A percentile compares a stretch with the other conserved stretches of the same genome.
Conservation (phyloP, 2,113 vertebrate species). For the Boulengeromyrus knoepffleri region DNA sequence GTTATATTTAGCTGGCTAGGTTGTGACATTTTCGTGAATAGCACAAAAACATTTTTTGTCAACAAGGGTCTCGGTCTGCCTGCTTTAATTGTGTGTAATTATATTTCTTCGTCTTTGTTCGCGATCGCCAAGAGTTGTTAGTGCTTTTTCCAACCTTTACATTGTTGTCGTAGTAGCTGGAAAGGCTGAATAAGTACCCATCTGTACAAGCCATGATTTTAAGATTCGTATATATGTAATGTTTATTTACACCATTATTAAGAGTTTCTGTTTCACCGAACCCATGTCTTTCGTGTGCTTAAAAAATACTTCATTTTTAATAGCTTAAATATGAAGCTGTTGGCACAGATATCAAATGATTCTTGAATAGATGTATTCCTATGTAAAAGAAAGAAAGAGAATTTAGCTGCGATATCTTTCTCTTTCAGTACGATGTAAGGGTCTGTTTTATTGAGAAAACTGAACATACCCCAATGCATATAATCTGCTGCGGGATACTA, state of each 20-base stretch:
- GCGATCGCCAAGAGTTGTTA: background rate
- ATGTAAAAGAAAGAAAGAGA: background rate
- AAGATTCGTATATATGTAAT: background rate
- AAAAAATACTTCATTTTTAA: background rate
- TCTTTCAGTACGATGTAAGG: background rate
- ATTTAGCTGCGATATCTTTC: background rate
- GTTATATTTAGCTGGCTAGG: slow-evolving; percentile 51
- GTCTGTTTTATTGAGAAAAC: background rate
- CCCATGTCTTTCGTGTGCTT: background rate
- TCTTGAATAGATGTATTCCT: background rate
- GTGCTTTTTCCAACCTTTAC: background rate
- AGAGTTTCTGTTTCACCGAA: background rate
- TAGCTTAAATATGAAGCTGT: background rate
- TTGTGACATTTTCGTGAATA: slow-evolving; percentile 53
- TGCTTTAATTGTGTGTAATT: background rate
- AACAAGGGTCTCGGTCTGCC: slow-evolving; percentile 14
- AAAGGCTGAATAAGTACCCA: slow-evolving; percentile 22
- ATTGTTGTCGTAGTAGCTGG: slow-evolving; percentile 22
- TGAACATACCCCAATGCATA: background rate
- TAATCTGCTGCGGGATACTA: background rate
- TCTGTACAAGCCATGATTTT: slow-evolving; percentile 8
- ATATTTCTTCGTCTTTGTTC: background rate
- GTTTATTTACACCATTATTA: background rate
- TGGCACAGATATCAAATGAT: background rate
- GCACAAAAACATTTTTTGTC: slow-evolving; percentile 36